Conservation (phyloP, 1,140 invertebrate species). For the Gerris buenoi region DNA sequence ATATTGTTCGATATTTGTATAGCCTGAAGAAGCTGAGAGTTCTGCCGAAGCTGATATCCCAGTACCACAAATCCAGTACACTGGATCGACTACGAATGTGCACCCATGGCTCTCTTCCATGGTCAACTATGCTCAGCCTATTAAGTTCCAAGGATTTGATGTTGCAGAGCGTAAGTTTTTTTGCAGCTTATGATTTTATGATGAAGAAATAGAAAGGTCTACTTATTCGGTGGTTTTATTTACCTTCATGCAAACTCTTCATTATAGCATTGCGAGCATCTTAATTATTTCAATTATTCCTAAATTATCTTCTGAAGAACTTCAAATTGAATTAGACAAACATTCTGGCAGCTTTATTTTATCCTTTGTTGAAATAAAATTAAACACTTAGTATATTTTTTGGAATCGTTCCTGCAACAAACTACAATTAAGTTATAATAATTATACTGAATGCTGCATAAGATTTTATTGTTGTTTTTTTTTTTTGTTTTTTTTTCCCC, state of each 20-base stretch:
- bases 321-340: too few relatives aligned
- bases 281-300: neutral
- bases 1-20: neutral
- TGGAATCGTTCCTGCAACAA: too few relatives aligned
- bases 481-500: too few relatives aligned
- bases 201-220: too few relatives aligned
- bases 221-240: neutral
- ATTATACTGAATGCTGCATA: too few relatives aligned
- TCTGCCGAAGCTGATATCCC: slow-evolving; percentile 44
- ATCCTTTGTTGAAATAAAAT: too few relatives aligned
- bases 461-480: too few relatives aligned
- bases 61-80: slow-evolving; percentile 62
- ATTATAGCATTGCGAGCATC: neutral
- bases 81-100: slow-evolving; percentile 94
- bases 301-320: neutral
- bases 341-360: too few relatives aligned
- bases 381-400: too few relatives aligned
- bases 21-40: slow-evolving; percentile 11
- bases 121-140: slow-evolving; percentile 98
- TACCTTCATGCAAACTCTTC: neutral
- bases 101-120: slow-evolving; percentile 96
- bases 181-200: neutral
- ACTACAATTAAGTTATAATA: too few relatives aligned
- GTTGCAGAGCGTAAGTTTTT: slow-evolving; percentile 71
- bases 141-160: slow-evolving; percentile 98